These are phyloP conservation scores for Elephantulus edwardii DNA, from an alignment of 2,113 vertebrate genomes.

Conservation along the genomic window DNA sequence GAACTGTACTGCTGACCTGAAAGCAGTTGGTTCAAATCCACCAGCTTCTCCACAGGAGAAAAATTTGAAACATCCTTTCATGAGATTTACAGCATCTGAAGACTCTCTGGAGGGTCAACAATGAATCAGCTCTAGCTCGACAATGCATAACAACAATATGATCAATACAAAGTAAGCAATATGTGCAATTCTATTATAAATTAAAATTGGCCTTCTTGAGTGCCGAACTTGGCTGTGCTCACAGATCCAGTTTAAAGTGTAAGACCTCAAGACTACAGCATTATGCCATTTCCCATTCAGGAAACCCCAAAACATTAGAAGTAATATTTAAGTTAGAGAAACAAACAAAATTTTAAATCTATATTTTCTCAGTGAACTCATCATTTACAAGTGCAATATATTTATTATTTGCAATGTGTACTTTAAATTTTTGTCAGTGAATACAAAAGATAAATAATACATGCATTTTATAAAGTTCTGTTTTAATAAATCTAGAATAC, in stretches of 20 bases:
- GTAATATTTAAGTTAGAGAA: constrained; percentile 13
- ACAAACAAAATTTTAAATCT: constrained; percentile 17
- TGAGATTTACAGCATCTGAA: too few relatives aligned
- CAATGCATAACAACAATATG: too few relatives aligned
- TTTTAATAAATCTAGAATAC: neutral
- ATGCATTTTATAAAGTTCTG: neutral
- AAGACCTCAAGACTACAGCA: neutral
- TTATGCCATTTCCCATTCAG: neutral
- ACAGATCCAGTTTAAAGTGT: neutral
- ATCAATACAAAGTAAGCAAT: constrained; percentile 31
- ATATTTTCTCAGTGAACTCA: neutral
- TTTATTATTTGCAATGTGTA: neutral
- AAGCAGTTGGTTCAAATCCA: too few relatives aligned
- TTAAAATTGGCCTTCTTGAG: neutral
- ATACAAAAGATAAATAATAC: constrained; percentile 32
- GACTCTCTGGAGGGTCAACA: too few relatives aligned
- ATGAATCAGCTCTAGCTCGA: too few relatives aligned
- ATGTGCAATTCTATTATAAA: neutral
- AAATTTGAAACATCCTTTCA: too few relatives aligned
- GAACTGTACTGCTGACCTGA: too few relatives aligned
- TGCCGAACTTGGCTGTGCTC: neutral
- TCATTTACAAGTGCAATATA: neutral
- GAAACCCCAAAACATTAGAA: neutral
- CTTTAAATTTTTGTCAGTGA: constrained; percentile 21
- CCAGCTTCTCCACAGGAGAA: too few relatives aligned